phyloP scores from a whole-genome alignment of 2,888 invertebrate genomes.

The Deilephila elpenor region DNA sequence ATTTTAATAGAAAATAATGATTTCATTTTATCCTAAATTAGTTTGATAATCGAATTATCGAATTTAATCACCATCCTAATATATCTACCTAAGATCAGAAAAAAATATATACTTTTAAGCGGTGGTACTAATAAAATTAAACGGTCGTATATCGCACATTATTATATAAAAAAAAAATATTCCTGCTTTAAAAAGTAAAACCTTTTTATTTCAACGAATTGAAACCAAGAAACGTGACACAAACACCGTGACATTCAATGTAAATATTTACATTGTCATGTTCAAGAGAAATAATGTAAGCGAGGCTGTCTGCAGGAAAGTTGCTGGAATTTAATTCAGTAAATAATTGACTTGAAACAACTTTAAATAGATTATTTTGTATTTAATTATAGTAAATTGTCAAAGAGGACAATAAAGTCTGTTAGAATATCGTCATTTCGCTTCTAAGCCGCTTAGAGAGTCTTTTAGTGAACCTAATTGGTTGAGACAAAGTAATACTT shows the following conservation, averaged over 20 bases:
- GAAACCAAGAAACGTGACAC: neutral
- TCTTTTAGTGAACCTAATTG: constrained; percentile 46
- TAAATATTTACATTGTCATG: constrained; percentile 5
- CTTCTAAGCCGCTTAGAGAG: constrained; percentile 45
- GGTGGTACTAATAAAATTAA: no score
- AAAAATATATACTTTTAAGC: no score
- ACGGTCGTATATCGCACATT: no score
- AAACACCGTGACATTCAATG: neutral
- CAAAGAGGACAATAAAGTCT: constrained; percentile 36
- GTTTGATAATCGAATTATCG: no score
- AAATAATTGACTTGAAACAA: constrained; percentile 39
- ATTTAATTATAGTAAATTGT: constrained; percentile 48
- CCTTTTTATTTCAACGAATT: no score
- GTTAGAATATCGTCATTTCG: constrained; percentile 38
- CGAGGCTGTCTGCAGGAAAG: constrained; percentile 8
- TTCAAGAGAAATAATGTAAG: constrained; percentile 3
- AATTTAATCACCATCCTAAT: no score
- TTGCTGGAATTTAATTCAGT: constrained; percentile 26
- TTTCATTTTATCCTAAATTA: no score
- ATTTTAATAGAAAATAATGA: no score
- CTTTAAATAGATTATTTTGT: constrained; percentile 41
- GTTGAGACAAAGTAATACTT: constrained; percentile 36
- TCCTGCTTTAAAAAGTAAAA: no score
- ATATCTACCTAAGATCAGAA: no score
- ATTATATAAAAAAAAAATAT: no score